phyloP scores from a whole-genome alignment of 37 sponge, comb jelly and placozoan genomes.

The Chondrosia reniformis region DNA sequence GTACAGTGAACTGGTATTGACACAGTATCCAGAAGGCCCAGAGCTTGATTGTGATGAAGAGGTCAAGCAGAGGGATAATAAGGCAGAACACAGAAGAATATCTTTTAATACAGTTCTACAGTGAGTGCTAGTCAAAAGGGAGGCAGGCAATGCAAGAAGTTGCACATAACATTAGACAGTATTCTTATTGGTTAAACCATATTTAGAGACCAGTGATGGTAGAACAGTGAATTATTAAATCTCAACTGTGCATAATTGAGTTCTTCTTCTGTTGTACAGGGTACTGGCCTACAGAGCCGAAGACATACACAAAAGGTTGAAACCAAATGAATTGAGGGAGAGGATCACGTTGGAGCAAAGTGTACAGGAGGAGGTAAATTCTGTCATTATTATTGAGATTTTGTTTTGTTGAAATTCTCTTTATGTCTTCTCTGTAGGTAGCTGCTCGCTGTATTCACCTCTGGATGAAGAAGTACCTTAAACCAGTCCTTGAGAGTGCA shows the following conservation, averaged over 20 bases:
- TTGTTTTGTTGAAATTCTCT: neutral
- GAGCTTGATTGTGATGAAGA: neutral
- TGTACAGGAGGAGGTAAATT: constrained; percentile 71
- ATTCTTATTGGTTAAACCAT: too few species aligned
- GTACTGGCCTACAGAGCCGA: constrained; percentile 64
- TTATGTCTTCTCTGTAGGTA: constrained; percentile 28
- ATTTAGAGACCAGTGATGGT: too few species aligned
- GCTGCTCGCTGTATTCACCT: constrained; percentile 58
- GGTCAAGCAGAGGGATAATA: too few species aligned
- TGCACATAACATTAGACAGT: too few species aligned
- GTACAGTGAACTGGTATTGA: constrained; percentile 44
- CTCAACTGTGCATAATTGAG: too few species aligned
- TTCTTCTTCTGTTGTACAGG: too few species aligned
- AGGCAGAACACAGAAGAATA: too few species aligned
- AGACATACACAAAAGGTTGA: constrained; percentile 56
- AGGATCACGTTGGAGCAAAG: constrained; percentile 63
- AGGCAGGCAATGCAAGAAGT: too few species aligned
- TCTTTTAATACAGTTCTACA: too few species aligned
- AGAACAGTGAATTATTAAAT: too few species aligned
- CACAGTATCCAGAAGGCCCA: neutral
- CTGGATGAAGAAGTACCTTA: constrained; percentile 63
- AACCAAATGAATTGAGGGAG: constrained; percentile 53
- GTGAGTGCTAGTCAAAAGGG: too few species aligned
- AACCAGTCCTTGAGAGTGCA: constrained; percentile 23
- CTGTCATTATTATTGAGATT: too few species aligned